Evolutionary conservation across 2,888 invertebrate species (phyloP), one percentile per base, ranked within the genome.

Genomic region (Cataglyphis albicans): DNA sequence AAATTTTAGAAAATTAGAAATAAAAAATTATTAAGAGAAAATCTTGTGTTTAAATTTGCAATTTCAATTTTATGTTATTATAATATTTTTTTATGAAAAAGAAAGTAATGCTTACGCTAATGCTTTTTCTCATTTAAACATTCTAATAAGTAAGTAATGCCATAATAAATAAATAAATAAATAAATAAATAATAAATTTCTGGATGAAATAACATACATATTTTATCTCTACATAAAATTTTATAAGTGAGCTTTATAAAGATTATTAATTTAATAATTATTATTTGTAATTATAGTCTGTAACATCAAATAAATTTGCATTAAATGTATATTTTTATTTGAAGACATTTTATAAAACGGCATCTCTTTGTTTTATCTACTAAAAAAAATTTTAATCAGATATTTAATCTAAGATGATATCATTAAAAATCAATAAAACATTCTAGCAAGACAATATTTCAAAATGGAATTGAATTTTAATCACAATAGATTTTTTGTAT

Each of bases 361-460:
- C 15, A 35, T 4, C n/a, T 44, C 29, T 29, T 29, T 29, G 1
- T 29, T 44, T 3, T 4, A 70, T 1, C 32, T 7, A 12, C 6
- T 52, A 15, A 68, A 35, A 35, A 35, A 32, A 70, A 52, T 48
- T 67, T 32, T 12, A 48, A 29, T 32, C 4, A 48, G 29, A 68
- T 2, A 35, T 32, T 0, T 32, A 52, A 32, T 3, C 52, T 52
- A 1, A 32, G 12, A 67, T 29, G 29, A 18, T 25, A 2, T 61
- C 12, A 32, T n/a, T 7, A 32, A 70, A 48, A 70, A 68, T 12
- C 12, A 12, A 68, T 32, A 32, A 48, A 48, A 68, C n/a, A 67
- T 48, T 68, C 6, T 6, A 68, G n/a, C 44, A 10, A 67, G 0
- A 3, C 5, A 15, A 25, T 67, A 48, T 0, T 32, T 1, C 18